phyloP scores from a whole-genome alignment of 2,113 vertebrate genomes.

The Coptodon bakossiorum region DNA sequence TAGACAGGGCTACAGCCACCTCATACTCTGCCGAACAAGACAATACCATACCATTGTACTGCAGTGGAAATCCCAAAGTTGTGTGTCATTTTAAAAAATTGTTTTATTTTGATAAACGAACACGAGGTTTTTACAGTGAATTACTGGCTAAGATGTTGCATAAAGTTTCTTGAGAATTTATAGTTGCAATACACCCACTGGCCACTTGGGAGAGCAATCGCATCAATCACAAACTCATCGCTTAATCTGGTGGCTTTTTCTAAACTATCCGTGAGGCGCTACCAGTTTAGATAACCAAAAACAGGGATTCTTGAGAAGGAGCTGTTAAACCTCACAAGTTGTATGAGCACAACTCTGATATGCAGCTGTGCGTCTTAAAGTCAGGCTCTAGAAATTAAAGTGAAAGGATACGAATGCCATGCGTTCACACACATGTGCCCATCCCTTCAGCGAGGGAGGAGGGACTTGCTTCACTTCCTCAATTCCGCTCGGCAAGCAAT shows the following conservation, averaged over 20 bases:
- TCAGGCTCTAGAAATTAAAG: neutral
- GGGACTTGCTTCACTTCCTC: slow-evolving; percentile 50
- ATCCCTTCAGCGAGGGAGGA: slow-evolving; percentile 16
- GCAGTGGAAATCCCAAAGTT: neutral
- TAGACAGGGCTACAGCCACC: slow-evolving; percentile 50
- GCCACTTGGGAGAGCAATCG: slow-evolving; percentile 26
- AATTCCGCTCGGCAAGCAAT: slow-evolving; percentile 19
- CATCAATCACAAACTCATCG: neutral
- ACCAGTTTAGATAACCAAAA: neutral
- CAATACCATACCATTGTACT: neutral
- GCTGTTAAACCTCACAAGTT: neutral
- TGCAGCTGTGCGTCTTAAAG: neutral
- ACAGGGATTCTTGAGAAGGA: neutral
- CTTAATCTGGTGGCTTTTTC: neutral
- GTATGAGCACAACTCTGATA: neutral
- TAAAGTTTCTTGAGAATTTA: neutral
- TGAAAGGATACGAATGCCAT: neutral
- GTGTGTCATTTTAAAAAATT: neutral
- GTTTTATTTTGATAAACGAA: neutral
- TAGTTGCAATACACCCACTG: neutral
- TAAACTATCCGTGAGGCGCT: accelerated
- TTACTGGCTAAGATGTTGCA: neutral
- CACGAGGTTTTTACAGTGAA: neutral
- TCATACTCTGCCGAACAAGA: neutral
- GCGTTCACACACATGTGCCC: neutral